Conservation (phyloP, 2,797 vertebrate species). For the Poecilia gillii region DNA sequence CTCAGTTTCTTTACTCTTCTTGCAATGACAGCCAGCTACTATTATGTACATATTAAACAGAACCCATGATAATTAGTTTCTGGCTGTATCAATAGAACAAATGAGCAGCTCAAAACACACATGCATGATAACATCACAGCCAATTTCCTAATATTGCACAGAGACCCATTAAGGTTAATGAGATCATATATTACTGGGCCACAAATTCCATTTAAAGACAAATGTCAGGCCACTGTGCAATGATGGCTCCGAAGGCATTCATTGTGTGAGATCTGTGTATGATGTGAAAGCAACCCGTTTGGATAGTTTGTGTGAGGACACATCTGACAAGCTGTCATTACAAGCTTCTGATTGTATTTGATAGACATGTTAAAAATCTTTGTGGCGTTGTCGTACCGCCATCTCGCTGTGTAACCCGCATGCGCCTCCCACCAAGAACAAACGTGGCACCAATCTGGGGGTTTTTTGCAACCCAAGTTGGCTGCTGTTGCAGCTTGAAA, state of each 20-base stretch:
- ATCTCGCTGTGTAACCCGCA: not conserved
- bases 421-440: not conserved
- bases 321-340: slow-evolving; percentile 8
- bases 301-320: slow-evolving; percentile 31
- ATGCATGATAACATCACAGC: not conserved
- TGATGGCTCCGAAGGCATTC: not conserved
- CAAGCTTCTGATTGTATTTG: not conserved
- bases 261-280: slow-evolving; percentile 4
- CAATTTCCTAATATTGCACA: not conserved
- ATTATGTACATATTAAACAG: slow-evolving; percentile 10
- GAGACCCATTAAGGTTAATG: slow-evolving; percentile 17
- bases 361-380: not conserved
- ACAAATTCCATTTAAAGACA: slow-evolving; percentile 11
- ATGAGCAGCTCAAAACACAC: slow-evolving; percentile 13
- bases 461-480: not conserved
- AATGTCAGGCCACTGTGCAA: slow-evolving; percentile 1
- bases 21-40: not conserved
- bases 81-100: slow-evolving; percentile 2
- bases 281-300: slow-evolving; percentile 38
- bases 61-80: slow-evolving; percentile 10
- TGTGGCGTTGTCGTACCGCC: not conserved
- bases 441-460: not conserved
- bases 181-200: slow-evolving; percentile 8
- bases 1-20: slow-evolving; percentile 3
- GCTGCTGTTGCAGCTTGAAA: not conserved